Evolutionary conservation across 2,888 invertebrate genomes (phyloP), one percentile per base, ranked within the genome.

Genomic region (Octodonta nipae): DNA sequence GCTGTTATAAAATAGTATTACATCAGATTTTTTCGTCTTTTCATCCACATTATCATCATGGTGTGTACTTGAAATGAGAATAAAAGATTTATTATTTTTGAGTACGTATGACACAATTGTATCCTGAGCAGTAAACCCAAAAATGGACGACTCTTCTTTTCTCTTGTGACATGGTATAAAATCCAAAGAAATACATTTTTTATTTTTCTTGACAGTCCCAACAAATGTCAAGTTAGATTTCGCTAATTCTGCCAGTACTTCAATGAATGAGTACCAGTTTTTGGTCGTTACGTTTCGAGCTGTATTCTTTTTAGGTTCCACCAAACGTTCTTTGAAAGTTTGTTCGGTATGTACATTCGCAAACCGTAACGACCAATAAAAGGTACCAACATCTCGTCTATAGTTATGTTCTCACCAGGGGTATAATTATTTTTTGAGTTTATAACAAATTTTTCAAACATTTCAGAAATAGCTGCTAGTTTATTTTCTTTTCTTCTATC

Each of bases 391-490:
- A n/a, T n/a, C n/a, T n/a, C n/a, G n/a, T n/a, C n/a, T n/a, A n/a
- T n/a, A n/a, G n/a, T n/a, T n/a, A n/a, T n/a, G n/a, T n/a, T n/a
- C n/a, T n/a, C n/a, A n/a, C 36, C 35, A 16, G 38, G 37, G 7
- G 34, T 32, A 26, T 41, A 41, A 31, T 28, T 28, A 6, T 15
- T 17, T 27, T 36, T 31, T 28, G 30, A 40, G 28, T 41, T 35
- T 11, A 17, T 26, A 15, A 44, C 30, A 30, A 44, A 41, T 22
- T 20, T 22, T 10, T 30, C 22, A 30, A 30, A 30, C 7, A 20
- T 8, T 30, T 30, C 30, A 12, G 20, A 30, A 17, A 30, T 22
- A 10, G 20, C 17, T 17, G 30, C 30, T 22, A 20, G 22, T 30
- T 30, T 30, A 30, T 30, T 22, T 20, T 17, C 22, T 30, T 30